Conservation (phyloP, 1,140 invertebrate species). For the Microplitis mediator region DNA sequence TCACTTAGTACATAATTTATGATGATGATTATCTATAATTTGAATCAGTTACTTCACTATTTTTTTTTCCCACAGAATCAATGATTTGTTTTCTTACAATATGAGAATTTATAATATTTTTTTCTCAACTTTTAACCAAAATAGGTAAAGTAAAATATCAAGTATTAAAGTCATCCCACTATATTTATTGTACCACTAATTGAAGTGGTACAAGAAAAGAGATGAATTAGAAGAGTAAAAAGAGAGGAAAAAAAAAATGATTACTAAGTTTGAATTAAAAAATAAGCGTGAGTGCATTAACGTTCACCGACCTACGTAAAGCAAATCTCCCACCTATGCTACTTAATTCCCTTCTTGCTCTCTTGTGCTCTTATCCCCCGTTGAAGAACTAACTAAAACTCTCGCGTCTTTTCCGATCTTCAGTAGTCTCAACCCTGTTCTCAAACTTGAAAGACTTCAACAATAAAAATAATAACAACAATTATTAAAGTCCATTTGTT, state of each 20-base stretch:
- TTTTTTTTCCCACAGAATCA: no score
- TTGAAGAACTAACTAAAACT: conserved; percentile 45
- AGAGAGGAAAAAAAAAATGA: background rate
- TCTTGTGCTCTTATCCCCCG: conserved; percentile 17
- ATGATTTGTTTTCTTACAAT: no score
- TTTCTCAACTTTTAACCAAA: no score
- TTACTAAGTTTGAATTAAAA: background rate
- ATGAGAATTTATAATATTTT: no score
- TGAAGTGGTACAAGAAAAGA: background rate
- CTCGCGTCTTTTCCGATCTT: conserved; percentile 47
- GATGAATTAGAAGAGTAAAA: background rate
- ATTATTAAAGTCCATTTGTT: background rate
- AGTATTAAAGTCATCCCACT: no score
- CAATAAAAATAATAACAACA: conserved; percentile 31
- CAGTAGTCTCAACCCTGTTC: conserved; percentile 45
- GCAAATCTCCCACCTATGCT: conserved; percentile 17
- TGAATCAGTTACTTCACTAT: no score
- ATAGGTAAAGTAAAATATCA: no score
- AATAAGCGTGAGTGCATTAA: background rate
- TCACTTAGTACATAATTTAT: no score
- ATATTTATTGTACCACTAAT: background rate
- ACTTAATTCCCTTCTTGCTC: background rate
- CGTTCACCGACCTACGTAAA: conserved; percentile 10
- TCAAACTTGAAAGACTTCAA: conserved; percentile 32
- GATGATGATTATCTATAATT: no score